Evolutionary conservation across 2,888 invertebrate genomes (phyloP), one percentile per base, ranked within the genome.

Genomic region (Gryllus longicercus): DNA sequence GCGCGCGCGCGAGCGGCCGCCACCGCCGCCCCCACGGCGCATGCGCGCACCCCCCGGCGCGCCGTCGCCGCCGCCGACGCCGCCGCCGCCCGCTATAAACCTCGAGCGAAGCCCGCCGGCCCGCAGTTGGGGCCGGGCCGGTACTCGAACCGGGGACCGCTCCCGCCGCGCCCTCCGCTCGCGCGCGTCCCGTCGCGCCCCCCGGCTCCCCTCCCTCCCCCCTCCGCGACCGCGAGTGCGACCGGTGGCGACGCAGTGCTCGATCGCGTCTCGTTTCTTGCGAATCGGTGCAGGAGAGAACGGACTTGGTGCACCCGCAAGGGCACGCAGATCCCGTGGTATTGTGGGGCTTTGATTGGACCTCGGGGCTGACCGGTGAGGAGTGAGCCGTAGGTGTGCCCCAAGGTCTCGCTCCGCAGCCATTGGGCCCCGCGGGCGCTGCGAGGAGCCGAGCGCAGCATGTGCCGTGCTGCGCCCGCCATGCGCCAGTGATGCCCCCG

Each of bases 141-240:
- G 63, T 63, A 63, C 63, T 63, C 63, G 63, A 63, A 63, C 63
- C 63, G n/a, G 63, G 63, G 63, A 63, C n/a, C 63, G 63, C 63
- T 63, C 63, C 63, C 4, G 16, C 4, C 16, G 14, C n/a, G 63
- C n/a, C 63, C 16, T 8, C 16, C n/a, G 63, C 1, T 63, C 63
- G 14, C 63, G 63, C n/a, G 63, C 63, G 63, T 8, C 12, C n/a
- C 63, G 38, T 38, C 38, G 38, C 8, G 16, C 63, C 63, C 63
- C 16, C 16, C 16, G 63, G 14, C n/a, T 14, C n/a, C 63, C 63
- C 38, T 18, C 18, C 16, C 18, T 51, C 16, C 5, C 63, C n/a
- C n/a, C 16, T 0, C 8, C 63, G 21, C 21, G 21, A 21, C 21
- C 21, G 63, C 63, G 63, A 63, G 63, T 63, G 63, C 14, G 63